Evolutionary conservation across 2,888 invertebrate genomes (phyloP), one percentile per base, ranked within the genome.

Genomic region (Tenthredo notha): DNA sequence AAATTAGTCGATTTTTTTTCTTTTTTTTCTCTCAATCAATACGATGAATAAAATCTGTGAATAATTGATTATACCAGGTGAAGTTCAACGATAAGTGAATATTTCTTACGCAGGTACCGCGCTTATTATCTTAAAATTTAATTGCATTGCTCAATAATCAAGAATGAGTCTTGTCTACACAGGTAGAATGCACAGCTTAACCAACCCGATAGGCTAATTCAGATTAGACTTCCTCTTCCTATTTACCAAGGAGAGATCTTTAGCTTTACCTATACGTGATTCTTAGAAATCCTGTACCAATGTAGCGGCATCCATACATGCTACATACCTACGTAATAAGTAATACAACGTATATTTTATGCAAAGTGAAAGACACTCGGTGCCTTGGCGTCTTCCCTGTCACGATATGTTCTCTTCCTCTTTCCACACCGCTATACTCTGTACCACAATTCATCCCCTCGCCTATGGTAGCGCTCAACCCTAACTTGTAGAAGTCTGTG

Each of bases 271-370:
- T n/a, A 65, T 70, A 72, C 37, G 72, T 10, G 75, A 50, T 77
- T 77, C 75, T 77, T 6, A 77, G 50, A 77, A 77, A 77, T 77
- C 50, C 33, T 47, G 18, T 6, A n/a, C 75, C 75, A 50, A 77
- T 77, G 75, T 77, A 33, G 9, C 72, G 72, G 47, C 47, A 47
- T 25, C 75, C 21, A 75, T 47, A 37, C 33, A 61, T 47, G 82
- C 82, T 40, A 65, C 65, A 80, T 65, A 70, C 72, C 72, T 43
- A 80, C 70, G 67, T 70, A 67, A 65, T 83, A 70, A 67, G 67
- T 83, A 83, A 83, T 70, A 83, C 83, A 61, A 83, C 83, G 83
- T 83, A 83, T 83, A 83, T 83, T 83, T 83, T 83, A 83, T 83
- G 83, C 83, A 47, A 83, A 83, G 67, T 83, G 47, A 70, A 67